These are phyloP conservation scores for Marmota monax DNA, from an alignment of 2,113 vertebrate genomes.

Conservation along the genomic window DNA sequence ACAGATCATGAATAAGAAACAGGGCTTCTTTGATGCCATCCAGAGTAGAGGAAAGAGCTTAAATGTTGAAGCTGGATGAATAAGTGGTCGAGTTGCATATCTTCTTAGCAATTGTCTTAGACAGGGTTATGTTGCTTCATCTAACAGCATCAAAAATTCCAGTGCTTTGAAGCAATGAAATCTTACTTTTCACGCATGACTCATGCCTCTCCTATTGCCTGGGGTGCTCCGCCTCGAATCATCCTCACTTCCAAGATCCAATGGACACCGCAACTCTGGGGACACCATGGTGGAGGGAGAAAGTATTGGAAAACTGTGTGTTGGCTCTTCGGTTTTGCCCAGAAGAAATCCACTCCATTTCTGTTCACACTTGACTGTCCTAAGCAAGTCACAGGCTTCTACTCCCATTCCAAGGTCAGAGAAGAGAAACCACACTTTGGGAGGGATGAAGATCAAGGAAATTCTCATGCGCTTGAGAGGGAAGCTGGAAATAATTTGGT, in stretches of 20 bases:
- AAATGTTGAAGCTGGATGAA: neutral
- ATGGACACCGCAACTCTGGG: neutral
- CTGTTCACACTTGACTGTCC: neutral
- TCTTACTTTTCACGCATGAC: neutral
- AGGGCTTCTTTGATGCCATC: neutral
- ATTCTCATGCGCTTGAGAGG: neutral
- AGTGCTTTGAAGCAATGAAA: neutral
- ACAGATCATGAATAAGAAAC: neutral
- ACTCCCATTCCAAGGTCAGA: neutral
- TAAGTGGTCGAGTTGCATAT: neutral
- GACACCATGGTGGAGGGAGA: rapidly evolving
- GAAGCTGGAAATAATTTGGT: neutral
- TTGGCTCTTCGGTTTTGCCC: neutral
- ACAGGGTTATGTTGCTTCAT: neutral
- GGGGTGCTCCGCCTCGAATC: neutral
- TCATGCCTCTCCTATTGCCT: neutral
- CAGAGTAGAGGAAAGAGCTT: neutral
- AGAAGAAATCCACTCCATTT: neutral
- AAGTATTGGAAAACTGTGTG: neutral
- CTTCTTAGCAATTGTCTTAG: neutral
- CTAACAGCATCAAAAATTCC: neutral
- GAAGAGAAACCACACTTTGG: neutral
- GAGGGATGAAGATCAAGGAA: neutral
- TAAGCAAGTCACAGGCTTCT: neutral
- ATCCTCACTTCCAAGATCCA: neutral